Conservation (phyloP, 1,140 invertebrate genomes). For the Oryctes rhinoceros region DNA sequence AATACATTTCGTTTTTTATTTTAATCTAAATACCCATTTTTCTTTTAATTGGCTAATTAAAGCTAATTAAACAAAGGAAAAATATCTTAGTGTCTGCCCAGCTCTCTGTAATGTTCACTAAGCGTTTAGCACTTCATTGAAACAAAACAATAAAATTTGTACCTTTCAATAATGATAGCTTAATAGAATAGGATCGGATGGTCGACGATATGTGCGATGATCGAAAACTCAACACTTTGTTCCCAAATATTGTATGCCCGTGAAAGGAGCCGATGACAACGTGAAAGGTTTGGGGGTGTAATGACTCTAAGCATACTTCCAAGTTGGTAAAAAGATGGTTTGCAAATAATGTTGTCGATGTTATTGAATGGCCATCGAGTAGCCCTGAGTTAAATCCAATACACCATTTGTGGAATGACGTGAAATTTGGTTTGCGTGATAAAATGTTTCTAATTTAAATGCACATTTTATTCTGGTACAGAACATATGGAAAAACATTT, state of each 20-base stretch:
- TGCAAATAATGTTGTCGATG: background rate
- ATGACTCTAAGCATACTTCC: background rate
- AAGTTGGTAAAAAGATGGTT: constrained; percentile 23
- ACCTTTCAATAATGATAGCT: background rate
- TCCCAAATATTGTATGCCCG: background rate
- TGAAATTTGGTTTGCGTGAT: no score
- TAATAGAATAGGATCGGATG: constrained; percentile 23
- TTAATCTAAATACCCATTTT: no score
- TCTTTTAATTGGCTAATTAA: no score
- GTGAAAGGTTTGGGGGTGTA: background rate
- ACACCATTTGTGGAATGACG: background rate
- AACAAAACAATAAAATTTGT: background rate
- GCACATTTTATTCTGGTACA: no score
- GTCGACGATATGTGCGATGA: background rate
- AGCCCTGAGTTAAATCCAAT: background rate
- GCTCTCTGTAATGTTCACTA: no score
- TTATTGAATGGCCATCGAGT: background rate
- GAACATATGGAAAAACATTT: no score
- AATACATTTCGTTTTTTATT: no score
- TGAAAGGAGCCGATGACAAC: background rate
- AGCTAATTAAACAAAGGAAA: no score
- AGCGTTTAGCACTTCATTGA: no score
- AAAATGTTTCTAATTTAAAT: no score
- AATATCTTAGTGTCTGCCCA: no score
- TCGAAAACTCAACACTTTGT: background rate